These are phyloP conservation scores for Drosophila birchii DNA, from an alignment of 2,888 invertebrate genomes.

Conservation along the genomic window DNA sequence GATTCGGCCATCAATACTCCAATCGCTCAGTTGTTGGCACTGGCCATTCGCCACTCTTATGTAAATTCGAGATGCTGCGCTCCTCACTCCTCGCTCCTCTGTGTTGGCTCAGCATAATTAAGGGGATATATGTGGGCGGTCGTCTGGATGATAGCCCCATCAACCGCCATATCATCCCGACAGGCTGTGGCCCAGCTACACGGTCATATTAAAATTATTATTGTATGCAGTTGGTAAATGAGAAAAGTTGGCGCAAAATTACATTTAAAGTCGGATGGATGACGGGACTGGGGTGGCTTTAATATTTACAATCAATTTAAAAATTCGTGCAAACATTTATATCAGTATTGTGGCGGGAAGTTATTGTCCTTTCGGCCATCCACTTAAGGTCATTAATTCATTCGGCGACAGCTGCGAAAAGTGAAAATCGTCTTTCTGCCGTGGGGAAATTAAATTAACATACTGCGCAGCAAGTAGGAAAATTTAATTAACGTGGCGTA, in stretches of 20 bases:
- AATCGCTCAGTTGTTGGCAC: constrained; percentile 39
- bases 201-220: constrained; percentile 75
- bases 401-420: constrained; percentile 38
- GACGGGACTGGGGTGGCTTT: constrained; percentile 25
- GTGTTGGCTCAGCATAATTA: constrained; percentile 60
- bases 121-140: constrained; percentile 69
- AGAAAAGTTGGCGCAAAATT: constrained; percentile 66
- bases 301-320: constrained; percentile 56
- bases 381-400: constrained; percentile 55
- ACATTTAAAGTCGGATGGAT: constrained; percentile 46
- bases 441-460: constrained; percentile 50
- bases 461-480: constrained; percentile 35
- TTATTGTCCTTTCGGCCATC: constrained; percentile 35
- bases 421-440: constrained; percentile 33
- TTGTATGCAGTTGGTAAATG: constrained; percentile 59
- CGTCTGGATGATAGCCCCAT: constrained; percentile 42
- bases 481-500: constrained; percentile 52
- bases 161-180: constrained; percentile 45
- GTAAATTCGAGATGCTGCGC: constrained; percentile 31
- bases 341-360: constrained; percentile 40
- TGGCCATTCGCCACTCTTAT: constrained; percentile 36
- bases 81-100: constrained; percentile 19
- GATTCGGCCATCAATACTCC: constrained; percentile 75
- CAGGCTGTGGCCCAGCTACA: constrained; percentile 48
- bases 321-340: constrained; percentile 43